Base-by-base conservation (phyloP, 1,140 invertebrate species). In the Drosophila sucinea region DNA sequence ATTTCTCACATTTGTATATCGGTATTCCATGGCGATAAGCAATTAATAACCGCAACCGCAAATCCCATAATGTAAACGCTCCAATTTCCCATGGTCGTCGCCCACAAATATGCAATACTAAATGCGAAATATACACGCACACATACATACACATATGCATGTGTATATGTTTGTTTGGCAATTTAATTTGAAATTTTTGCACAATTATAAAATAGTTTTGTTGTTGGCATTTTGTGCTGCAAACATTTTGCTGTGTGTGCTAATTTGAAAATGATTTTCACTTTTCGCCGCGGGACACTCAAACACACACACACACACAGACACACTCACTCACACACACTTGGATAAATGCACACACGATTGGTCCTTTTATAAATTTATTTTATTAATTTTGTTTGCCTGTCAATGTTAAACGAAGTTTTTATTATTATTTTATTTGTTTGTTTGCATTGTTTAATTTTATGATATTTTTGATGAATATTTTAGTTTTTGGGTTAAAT, bases 261-360 rank as follows among this genome's bases (percentile, higher is more conserved):
- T 85, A 85, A 85, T 85, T 85, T 86, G 74, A 75, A 86, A 85
- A 86, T 69, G 82, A 86, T 85, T 81, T 64, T 67, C 38, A 70
- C 55, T 61, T 68, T 33, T 62, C 56, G 56, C 56, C 56, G 56
- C 56, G 33, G 54, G 33, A 62, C 57, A 27, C 32, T 23, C 57
- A 35, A 7, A n/a, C 30, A 58, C 27, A 35, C 56, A 58, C 17
- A 23, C 32, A 35, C 17, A 23, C 17, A 38, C 32, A 25, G 32
- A 58, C 30, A 23, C 17, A 58, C 17, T 25, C 5, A 35, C n/a
- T 38, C 57, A 60, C 32, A 60, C 30, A 23, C 32, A 35, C n/a
- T 29, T 8, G 10, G 33, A 35, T 17, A 23, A 55, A 11, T 65
- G 51, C 23, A 25, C 44, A 6, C 23, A n/a, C 11, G 54, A 41